Percentiles rank a stretch among this genome's conserved stretches.
Evolutionary conservation across 2,797 vertebrate genomes (phyloP).

Genomic region (Ibycter americanus): DNA sequence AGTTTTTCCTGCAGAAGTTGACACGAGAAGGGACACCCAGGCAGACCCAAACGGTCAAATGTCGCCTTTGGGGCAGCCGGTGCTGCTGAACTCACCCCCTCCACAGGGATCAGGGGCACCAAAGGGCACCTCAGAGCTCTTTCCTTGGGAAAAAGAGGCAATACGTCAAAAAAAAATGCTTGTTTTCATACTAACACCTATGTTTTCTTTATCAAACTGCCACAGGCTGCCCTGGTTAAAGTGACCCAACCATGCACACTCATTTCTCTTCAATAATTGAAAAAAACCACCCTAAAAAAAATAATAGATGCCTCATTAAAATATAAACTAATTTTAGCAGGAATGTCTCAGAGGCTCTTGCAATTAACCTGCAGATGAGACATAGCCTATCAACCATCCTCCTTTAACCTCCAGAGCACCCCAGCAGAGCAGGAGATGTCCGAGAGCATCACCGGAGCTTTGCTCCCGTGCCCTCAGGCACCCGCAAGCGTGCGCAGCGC

Average conservation of each 20-base stretch:
- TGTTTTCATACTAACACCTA: not conserved
- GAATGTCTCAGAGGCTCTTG: not conserved
- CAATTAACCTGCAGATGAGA: not conserved
- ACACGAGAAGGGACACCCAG: not conserved
- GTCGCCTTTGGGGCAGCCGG: not conserved
- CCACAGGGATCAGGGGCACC: not conserved
- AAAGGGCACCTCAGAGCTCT: not conserved
- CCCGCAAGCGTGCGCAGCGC: accelerated
- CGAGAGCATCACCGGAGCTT: not conserved
- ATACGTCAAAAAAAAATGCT: accelerated
- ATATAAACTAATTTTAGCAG: not conserved
- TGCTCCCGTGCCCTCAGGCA: not conserved
- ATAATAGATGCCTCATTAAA: not conserved
- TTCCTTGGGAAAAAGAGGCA: not conserved
- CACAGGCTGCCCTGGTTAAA: not conserved
- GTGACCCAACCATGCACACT: not conserved
- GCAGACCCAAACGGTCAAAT: not conserved
- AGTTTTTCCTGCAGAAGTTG: not conserved
- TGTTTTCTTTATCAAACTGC: not conserved
- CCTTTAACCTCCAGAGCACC: not conserved
- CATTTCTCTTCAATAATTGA: not conserved
- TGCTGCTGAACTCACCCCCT: not conserved
- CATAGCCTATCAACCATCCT: not conserved
- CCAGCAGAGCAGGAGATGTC: not conserved
- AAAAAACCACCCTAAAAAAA: not conserved